Conservation (phyloP, 1,140 invertebrate genomes). For the Nylanderia fulva region DNA sequence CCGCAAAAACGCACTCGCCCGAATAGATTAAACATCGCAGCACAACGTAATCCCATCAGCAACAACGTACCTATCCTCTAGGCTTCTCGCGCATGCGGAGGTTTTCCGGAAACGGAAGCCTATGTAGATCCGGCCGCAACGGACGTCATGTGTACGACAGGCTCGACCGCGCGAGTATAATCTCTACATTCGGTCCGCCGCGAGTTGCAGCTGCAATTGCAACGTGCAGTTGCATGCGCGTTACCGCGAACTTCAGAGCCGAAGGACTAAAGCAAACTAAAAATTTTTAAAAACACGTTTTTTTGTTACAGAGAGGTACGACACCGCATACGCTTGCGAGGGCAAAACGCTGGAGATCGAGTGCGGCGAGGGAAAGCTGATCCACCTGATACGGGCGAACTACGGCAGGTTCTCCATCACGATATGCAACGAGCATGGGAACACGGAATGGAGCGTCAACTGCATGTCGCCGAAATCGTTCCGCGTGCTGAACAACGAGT, state of each 20-base stretch:
- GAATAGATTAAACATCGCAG: constrained; percentile 50
- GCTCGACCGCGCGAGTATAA: constrained; percentile 26
- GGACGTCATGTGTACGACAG: constrained; percentile 6
- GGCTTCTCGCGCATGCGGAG: constrained; percentile 2
- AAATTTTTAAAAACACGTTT: not conserved
- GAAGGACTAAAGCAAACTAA: not conserved
- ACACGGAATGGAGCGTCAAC: constrained; percentile 98
- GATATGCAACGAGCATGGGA: constrained; percentile 98
- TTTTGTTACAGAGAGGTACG: constrained; percentile 90
- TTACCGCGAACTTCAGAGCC: not conserved
- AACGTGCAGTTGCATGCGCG: constrained; percentile 14
- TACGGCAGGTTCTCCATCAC: constrained; percentile 98
- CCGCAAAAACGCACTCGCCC: constrained; percentile 21
- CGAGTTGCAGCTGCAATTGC: constrained; percentile 1
- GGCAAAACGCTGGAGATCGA: constrained; percentile 95
- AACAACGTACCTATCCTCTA: constrained; percentile 13
- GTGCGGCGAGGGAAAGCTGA: constrained; percentile 94
- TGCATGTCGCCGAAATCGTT: constrained; percentile 95
- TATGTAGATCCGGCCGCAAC: constrained; percentile 17
- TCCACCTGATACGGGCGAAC: constrained; percentile 97
- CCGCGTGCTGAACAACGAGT: constrained; percentile 93
- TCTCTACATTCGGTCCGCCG: constrained; percentile 3
- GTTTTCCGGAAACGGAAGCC: constrained; percentile 42
- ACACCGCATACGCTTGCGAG: constrained; percentile 97
- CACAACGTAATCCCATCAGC: constrained; percentile 35